These are phyloP conservation scores for Alectura lathami DNA, from an alignment of 2,113 vertebrate species.

Conservation along the genomic window DNA sequence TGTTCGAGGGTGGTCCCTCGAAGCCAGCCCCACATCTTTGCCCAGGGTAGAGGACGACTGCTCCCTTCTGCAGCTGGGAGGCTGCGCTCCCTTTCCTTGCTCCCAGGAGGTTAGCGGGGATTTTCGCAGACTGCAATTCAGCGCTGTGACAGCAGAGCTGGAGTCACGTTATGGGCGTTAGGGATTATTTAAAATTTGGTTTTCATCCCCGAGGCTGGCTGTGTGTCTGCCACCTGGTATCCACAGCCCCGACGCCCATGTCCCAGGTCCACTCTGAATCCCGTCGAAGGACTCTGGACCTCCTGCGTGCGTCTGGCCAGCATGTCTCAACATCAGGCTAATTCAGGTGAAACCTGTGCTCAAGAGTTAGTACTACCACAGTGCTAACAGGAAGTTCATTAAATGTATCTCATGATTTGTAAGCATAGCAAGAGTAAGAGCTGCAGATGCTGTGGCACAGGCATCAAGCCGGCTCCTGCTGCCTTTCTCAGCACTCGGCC, in stretches of 20 bases:
- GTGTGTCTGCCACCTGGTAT: neutral
- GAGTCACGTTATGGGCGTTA: neutral
- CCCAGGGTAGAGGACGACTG: neutral
- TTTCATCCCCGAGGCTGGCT: neutral
- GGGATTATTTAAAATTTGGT: neutral
- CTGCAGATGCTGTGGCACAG: neutral
- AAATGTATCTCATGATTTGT: neutral
- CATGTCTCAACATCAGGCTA: neutral
- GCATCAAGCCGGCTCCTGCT: neutral
- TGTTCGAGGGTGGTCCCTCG: neutral
- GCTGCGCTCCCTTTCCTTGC: neutral
- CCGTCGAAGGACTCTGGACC: neutral
- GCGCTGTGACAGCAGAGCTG: neutral
- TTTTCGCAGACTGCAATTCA: neutral
- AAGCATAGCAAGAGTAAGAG: neutral
- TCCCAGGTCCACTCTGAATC: neutral
- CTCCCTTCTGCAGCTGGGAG: neutral
- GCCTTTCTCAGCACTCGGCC: rapidly evolving
- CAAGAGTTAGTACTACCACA: neutral
- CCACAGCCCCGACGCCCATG: neutral
- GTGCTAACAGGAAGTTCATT: neutral
- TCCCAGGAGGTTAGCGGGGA: neutral
- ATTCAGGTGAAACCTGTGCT: neutral
- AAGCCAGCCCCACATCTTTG: neutral
- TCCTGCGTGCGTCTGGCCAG: neutral